Percentiles rank a stretch among this genome's conserved stretches.
These are phyloP conservation scores for Amphiura filiformis DNA, from an alignment of 35 echinoderm and acorn worm species.

Conservation along the genomic window DNA sequence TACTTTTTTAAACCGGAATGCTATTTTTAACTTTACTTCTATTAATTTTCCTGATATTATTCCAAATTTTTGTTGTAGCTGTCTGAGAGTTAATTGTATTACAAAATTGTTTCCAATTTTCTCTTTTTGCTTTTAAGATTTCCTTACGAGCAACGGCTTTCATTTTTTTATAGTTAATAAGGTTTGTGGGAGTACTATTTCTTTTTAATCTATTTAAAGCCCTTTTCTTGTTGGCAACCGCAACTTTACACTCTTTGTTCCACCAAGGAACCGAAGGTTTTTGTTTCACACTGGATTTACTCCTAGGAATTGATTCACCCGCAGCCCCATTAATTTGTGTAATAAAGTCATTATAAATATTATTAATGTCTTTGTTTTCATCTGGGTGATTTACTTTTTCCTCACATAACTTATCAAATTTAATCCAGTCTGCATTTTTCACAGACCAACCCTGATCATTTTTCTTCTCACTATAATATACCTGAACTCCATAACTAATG, in stretches of 20 bases:
- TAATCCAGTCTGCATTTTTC: not conserved
- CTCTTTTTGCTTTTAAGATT: not conserved
- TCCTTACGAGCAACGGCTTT: not conserved
- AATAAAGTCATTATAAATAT: not conserved
- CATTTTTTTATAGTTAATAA: not conserved
- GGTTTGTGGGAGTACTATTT: not conserved
- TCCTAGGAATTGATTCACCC: not conserved
- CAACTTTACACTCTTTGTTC: not conserved
- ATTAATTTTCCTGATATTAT: not conserved
- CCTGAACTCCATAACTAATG: not conserved
- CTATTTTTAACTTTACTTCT: not conserved
- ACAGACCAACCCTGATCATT: not conserved
- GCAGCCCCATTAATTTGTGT: not conserved
- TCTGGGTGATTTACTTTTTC: not conserved
- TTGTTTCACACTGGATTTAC: not conserved
- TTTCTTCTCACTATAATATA: not conserved
- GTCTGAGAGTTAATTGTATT: not conserved
- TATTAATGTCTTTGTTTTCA: not conserved
- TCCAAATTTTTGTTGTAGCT: not conserved
- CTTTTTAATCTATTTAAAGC: not conserved
- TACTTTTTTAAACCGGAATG: not conserved
- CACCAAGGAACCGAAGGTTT: not conserved
- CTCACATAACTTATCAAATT: not conserved
- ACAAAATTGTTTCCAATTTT: not conserved
- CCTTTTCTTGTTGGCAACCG: not conserved